Evolutionary conservation across 2,888 invertebrate genomes (phyloP).

Genomic region (Antitype chi): DNA sequence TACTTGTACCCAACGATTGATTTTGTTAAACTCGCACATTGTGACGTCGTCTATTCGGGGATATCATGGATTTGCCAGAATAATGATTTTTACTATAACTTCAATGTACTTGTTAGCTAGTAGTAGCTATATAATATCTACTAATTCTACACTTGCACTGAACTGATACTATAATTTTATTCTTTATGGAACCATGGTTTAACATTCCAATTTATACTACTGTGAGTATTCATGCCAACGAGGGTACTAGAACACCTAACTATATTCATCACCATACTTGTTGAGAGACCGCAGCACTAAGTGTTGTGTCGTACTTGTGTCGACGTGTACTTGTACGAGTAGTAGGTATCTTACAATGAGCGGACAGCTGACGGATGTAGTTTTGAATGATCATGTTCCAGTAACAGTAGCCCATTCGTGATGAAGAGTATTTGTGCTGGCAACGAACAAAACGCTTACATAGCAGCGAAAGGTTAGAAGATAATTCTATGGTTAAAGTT

Average conservation of each 20-base stretch:
- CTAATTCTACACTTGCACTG: constrained; percentile 24
- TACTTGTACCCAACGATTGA: constrained; percentile 31
- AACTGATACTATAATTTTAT: background rate
- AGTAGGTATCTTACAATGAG: constrained; percentile 1
- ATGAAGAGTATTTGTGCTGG: constrained; percentile 15
- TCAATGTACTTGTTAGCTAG: background rate
- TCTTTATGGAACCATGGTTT: background rate
- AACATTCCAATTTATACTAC: background rate
- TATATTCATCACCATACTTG: background rate
- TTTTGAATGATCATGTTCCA: constrained; percentile 13
- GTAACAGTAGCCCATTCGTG: constrained; percentile 26
- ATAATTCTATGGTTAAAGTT: too few relatives aligned
- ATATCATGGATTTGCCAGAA: constrained; percentile 9
- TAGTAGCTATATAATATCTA: background rate
- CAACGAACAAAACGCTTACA: background rate
- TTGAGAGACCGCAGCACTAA: background rate
- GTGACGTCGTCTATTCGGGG: constrained; percentile 3
- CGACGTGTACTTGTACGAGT: background rate
- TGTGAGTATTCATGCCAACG: constrained; percentile 31
- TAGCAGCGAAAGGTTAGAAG: too few relatives aligned
- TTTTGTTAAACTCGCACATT: constrained; percentile 31
- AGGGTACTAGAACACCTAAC: constrained; percentile 22
- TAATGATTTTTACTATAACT: constrained; percentile 13
- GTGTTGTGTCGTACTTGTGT: constrained; percentile 3
- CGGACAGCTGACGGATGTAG: background rate